Evolutionary conservation across 1,140 invertebrate species (phyloP).

Genomic region (Drosophila trapezifrons): DNA sequence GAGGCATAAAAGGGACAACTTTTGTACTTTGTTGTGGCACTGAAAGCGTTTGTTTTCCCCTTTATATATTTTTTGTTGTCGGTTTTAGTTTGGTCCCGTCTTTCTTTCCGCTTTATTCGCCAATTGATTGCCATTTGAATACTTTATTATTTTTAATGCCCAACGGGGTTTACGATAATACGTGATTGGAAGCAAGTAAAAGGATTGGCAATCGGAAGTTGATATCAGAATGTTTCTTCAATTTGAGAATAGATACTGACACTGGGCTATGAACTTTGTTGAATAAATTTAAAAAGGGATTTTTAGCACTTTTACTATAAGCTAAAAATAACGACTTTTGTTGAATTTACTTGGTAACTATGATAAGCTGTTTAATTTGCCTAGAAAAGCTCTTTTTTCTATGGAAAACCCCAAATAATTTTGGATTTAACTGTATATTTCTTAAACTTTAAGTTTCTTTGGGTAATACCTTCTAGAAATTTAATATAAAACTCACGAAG

Average conservation of each 20-base stretch:
- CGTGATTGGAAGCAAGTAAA: conserved; percentile 26
- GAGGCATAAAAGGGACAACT: conserved; percentile 49
- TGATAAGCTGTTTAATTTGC: too few relatives aligned
- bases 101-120: conserved; percentile 27
- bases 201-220: background rate
- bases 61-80: conserved; percentile 33
- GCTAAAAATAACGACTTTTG: too few relatives aligned
- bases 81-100: conserved; percentile 25
- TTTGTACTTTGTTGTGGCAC: conserved; percentile 42
- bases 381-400: background rate
- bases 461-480: background rate
- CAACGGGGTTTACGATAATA: conserved; percentile 27
- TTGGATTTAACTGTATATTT: too few relatives aligned
- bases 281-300: background rate
- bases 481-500: background rate
- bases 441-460: background rate
- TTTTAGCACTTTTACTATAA: background rate
- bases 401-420: background rate
- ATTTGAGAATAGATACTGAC: background rate
- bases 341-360: too few relatives aligned
- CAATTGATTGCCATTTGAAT: conserved; percentile 51
- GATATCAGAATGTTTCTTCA: background rate
- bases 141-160: conserved; percentile 54
- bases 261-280: background rate
- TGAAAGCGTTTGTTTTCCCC: conserved; percentile 33